A percentile compares a stretch with the other conserved stretches of the same genome.
These are phyloP conservation scores for Syrmaticus mikado DNA, from an alignment of 2,113 vertebrate species.

Conservation along the genomic window DNA sequence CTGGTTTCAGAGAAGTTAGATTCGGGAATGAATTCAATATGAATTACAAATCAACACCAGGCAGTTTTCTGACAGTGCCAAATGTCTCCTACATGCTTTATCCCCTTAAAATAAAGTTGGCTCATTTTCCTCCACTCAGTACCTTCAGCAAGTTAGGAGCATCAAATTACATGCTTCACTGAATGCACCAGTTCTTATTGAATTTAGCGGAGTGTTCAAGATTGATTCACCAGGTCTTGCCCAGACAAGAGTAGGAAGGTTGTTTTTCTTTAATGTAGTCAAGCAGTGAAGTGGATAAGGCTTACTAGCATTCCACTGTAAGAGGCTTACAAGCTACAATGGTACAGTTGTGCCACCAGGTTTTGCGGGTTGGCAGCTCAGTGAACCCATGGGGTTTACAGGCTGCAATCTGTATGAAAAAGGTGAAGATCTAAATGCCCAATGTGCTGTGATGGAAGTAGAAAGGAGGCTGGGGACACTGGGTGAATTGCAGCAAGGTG, in stretches of 20 bases:
- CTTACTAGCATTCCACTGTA: neutral
- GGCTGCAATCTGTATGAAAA: neutral
- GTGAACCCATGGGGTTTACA: neutral
- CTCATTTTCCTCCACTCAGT: neutral
- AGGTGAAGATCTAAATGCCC: neutral
- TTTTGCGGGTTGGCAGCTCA: neutral
- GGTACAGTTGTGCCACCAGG: neutral
- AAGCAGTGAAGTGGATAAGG: neutral
- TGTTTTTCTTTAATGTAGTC: neutral
- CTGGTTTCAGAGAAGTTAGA: neutral
- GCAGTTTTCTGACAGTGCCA: neutral
- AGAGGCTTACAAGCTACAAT: neutral
- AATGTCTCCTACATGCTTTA: neutral
- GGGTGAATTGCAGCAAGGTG: neutral
- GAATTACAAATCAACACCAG: neutral
- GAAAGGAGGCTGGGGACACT: neutral
- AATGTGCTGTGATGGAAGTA: neutral
- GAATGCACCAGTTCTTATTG: neutral
- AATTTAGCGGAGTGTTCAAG: neutral
- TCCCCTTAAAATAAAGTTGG: neutral
- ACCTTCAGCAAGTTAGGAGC: neutral
- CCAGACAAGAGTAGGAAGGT: neutral
- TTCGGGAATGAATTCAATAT: neutral
- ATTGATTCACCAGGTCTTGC: neutral
- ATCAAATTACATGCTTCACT: neutral